A percentile compares a stretch with the other conserved stretches of the same genome.
Conservation (phyloP, 2,113 vertebrate species). For the Hypocryptadius cinnamomeus region DNA sequence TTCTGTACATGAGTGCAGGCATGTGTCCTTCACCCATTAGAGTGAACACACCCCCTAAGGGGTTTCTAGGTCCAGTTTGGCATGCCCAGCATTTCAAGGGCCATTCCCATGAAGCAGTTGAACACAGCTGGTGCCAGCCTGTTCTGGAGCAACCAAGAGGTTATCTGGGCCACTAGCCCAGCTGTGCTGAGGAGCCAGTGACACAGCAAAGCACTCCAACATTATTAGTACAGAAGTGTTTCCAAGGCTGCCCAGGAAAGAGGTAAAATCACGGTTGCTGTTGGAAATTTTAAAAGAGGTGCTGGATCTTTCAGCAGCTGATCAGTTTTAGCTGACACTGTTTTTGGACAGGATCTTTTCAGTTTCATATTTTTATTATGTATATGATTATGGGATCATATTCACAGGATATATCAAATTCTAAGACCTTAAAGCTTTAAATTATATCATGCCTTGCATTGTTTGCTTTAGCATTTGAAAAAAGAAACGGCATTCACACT, state of each 20-base stretch:
- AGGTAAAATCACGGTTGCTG: not conserved
- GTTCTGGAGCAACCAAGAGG: not conserved
- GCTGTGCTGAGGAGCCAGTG: fast-evolving
- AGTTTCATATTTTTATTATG: not conserved
- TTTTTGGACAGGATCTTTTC: not conserved
- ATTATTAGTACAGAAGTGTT: not conserved
- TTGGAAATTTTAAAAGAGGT: not conserved
- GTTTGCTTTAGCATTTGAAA: not conserved
- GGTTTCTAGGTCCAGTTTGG: not conserved
- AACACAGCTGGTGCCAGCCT: not conserved
- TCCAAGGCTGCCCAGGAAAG: not conserved
- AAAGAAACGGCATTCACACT: not conserved
- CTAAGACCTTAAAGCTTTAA: not conserved
- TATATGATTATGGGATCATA: not conserved
- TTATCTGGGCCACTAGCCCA: not conserved
- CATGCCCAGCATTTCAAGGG: not conserved
- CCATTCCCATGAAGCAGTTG: not conserved
- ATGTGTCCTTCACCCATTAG: not conserved
- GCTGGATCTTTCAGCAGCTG: not conserved
- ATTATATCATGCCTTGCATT: not conserved
- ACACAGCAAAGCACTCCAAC: not conserved
- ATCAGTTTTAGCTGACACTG: not conserved
- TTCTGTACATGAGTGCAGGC: not conserved
- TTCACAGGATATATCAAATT: not conserved
- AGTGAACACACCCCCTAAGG: not conserved